A percentile compares a stretch with the other conserved stretches of the same genome.
These are phyloP conservation scores for Clarias magur DNA, from an alignment of 2,113 vertebrate species.

Conservation along the genomic window DNA sequence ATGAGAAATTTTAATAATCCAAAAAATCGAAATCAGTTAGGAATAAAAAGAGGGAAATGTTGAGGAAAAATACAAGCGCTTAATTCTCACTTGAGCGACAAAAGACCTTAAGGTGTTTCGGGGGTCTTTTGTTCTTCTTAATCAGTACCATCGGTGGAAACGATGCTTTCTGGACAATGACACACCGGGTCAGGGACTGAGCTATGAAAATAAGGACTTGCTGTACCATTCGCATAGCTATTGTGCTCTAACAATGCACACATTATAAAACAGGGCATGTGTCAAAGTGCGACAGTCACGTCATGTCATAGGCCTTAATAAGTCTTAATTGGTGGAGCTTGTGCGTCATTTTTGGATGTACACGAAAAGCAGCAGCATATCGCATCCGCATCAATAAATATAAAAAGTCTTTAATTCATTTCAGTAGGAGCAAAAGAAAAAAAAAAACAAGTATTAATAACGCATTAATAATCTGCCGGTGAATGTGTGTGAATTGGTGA, in stretches of 20 bases:
- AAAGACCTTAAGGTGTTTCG: not conserved
- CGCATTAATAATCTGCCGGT: not conserved
- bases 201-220: conserved; percentile 18
- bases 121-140: conserved; percentile 32
- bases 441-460: too few species aligned
- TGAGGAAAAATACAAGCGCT: not conserved
- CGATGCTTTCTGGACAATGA: conserved; percentile 33
- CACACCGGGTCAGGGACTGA: conserved; percentile 32
- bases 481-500: not conserved
- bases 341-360: not conserved
- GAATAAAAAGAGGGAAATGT: not conserved
- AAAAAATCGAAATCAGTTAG: not conserved
- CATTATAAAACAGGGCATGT: conserved; percentile 21
- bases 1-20: not conserved
- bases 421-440: not conserved
- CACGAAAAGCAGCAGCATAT: not conserved
- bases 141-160: not conserved
- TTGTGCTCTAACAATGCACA: conserved; percentile 43
- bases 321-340: conserved; percentile 4
- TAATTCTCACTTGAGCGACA: not conserved
- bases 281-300: not conserved
- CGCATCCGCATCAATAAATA: too few species aligned
- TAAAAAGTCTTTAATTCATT: not conserved
- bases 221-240: conserved; percentile 6
- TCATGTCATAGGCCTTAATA: conserved; percentile 5